phyloP scores from a whole-genome alignment of 1,140 invertebrate genomes.

The Halyomorpha halys region DNA sequence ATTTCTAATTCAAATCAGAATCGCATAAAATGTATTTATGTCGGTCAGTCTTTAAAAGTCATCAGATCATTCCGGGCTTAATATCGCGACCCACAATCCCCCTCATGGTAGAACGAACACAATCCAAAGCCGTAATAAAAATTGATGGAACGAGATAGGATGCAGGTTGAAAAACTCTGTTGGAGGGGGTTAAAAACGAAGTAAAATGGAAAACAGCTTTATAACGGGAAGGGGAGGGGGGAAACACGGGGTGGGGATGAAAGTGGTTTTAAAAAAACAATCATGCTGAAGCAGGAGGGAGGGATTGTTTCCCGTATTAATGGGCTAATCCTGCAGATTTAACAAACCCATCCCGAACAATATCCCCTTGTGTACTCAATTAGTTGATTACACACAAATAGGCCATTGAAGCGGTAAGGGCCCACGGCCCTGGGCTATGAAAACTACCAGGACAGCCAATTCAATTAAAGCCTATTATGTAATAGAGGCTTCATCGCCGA shows the following conservation, averaged over 20 bases:
- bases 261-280: conserved; percentile 9
- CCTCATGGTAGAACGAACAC: no score
- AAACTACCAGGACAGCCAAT: neutral
- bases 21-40: no score
- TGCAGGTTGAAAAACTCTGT: no score
- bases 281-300: neutral
- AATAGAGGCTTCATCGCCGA: conserved; percentile 6
- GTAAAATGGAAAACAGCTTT: conserved; percentile 9
- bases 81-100: no score
- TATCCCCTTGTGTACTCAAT: conserved; percentile 21
- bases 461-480: conserved; percentile 21
- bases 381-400: conserved; percentile 25
- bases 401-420: neutral
- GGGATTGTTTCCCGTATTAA: conserved; percentile 10
- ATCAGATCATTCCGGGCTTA: no score
- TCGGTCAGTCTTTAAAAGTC: no score
- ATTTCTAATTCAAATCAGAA: no score
- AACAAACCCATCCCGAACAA: conserved; percentile 10
- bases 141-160: no score
- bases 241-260: neutral
- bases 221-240: neutral
- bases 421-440: neutral
- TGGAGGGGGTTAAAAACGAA: neutral
- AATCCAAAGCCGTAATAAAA: no score
- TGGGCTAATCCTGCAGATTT: conserved; percentile 14